Base-by-base conservation (phyloP, 2,888 invertebrate species). In the Carcina quercana region DNA sequence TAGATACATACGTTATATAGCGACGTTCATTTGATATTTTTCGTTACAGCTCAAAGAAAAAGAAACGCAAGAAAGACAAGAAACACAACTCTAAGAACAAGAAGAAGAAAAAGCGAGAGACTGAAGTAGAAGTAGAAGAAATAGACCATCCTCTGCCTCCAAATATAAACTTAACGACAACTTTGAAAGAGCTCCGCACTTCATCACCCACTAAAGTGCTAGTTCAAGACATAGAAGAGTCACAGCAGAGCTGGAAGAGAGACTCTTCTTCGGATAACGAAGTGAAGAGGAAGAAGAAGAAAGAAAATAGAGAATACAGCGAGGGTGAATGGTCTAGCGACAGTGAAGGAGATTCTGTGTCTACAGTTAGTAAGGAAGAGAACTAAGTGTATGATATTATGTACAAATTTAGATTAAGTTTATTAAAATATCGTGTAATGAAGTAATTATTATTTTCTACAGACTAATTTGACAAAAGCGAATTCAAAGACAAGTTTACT, bases 281-380 rank as follows among this genome's bases (percentile, higher is more conserved):
- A 6, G 46, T 47, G 13, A 49, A 38, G 22, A 28, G 39, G 25
- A 51, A 47, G 42, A 56, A 39, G 44, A 64, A 53, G 45, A 70
- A 59, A 44, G 64, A 48, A 39, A 65, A 50, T 30, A 57, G 67
- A 24, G 65, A 75, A 40, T 80, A 82, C 36, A 82, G 82, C 26
- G 83, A 83, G 37, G 83, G 83, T 6, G 83, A 83, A 60, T 82
- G 82, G 82, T 80, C 80, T 1, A 79, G 75, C 38, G 79, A 82
- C 31, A 78, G 68, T 26, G 70, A 68, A 21, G 65, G 46, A 0
- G 72, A 73, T 33, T 79, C 79, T 0, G 50, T 40, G 5, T 54
- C 67, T 1, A 52, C 56, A 3, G 37, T 5, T 0, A 57, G 56
- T 32, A 46, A 38, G 25, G 38, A 48, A 6, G 50, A 49, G 30